A percentile compares a stretch with the other conserved stretches of the same genome.
Conservation (phyloP, 2,797 vertebrate genomes). For the Pogonophryne albipinna region DNA sequence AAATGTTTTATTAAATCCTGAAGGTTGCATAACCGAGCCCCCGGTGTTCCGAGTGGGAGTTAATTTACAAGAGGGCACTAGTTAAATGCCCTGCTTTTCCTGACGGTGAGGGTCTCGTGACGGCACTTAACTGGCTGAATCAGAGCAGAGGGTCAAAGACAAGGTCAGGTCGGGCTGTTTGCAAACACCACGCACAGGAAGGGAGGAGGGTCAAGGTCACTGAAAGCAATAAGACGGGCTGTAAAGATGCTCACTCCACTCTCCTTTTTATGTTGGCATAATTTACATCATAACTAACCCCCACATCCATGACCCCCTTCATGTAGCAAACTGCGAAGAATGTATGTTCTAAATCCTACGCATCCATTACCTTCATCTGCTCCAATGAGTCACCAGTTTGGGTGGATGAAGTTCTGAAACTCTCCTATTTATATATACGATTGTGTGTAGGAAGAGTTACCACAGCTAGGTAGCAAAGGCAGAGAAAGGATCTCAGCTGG, state of each 20-base stretch:
- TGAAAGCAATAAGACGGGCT: slow-evolving; percentile 24
- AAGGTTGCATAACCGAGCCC: slow-evolving; percentile 67
- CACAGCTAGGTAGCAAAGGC: slow-evolving; percentile 54
- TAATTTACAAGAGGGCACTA: slow-evolving; percentile 37
- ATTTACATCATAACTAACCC: slow-evolving; percentile 59
- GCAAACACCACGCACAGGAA: not conserved
- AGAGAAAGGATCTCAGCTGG: slow-evolving; percentile 62
- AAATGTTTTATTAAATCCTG: slow-evolving; percentile 60
- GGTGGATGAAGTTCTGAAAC: slow-evolving; percentile 47
- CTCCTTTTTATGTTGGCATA: slow-evolving; percentile 6
- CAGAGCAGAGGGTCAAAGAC: not conserved
- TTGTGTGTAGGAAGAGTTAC: slow-evolving; percentile 42
- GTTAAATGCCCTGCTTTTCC: slow-evolving; percentile 23
- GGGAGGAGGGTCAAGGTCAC: slow-evolving; percentile 39
- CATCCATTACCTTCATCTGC: slow-evolving; percentile 45
- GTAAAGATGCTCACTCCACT: slow-evolving; percentile 30
- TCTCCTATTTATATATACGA: slow-evolving; percentile 12
- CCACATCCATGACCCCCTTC: not conserved
- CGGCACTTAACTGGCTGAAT: slow-evolving; percentile 33
- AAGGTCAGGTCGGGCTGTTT: slow-evolving; percentile 11
- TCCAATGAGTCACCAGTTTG: slow-evolving; percentile 17
- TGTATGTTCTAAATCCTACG: slow-evolving; percentile 46
- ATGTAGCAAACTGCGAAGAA: slow-evolving; percentile 46
- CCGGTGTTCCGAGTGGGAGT: slow-evolving; percentile 58
- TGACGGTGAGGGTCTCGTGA: slow-evolving; percentile 36